Base-by-base conservation (phyloP, 1,140 invertebrate species). In the Trinorchestia longiramus region DNA sequence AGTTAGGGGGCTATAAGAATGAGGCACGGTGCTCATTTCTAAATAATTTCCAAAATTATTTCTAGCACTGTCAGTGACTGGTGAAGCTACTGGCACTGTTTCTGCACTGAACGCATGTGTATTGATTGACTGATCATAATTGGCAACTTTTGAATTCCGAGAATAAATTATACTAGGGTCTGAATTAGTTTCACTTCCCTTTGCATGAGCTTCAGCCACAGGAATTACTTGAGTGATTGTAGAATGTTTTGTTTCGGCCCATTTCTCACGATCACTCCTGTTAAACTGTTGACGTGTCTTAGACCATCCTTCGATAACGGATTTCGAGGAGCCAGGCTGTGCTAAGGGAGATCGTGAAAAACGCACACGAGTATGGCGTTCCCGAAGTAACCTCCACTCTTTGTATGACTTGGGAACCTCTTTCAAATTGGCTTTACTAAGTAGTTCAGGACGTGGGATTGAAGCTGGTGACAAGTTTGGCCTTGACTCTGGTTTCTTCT, bases 371-470 rank as follows among this genome's bases (percentile, higher is more conserved):
- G 88, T 41, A 43, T 47, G 92, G 40, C 40, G 6, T 17, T 47
- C 92, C 15, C 92, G 92, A 23, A 47, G 92, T 45, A 45, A 36
- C 43, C 92, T 94, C 92, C 92, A 94, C 44, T 94, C 92, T 43
- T 47, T 44, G 44, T 94, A 94, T 3, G 92, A 94, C 44, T 94
- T 94, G 92, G 92, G 92, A 40, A 94, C 92, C 40, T 94, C 92
- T 28, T 94, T 94, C 43, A 47, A 94, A 45, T 94, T 11, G 40
- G 43, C 8, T 19, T 15, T 47, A 43, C 43, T 41, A 0, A 42
- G 41, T 42, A 41, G 36, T 41, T 77, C 62, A 43, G 88, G 88
- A 90, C 41, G 28, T 90, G 88, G 43, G 62, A 77, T 1, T 36
- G 36, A 90, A 15, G 88, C 8, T 41, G 88, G 6, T 11, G 41